phyloP scores from a whole-genome alignment of 1,140 invertebrate species.

The Drosophila sp. region DNA sequence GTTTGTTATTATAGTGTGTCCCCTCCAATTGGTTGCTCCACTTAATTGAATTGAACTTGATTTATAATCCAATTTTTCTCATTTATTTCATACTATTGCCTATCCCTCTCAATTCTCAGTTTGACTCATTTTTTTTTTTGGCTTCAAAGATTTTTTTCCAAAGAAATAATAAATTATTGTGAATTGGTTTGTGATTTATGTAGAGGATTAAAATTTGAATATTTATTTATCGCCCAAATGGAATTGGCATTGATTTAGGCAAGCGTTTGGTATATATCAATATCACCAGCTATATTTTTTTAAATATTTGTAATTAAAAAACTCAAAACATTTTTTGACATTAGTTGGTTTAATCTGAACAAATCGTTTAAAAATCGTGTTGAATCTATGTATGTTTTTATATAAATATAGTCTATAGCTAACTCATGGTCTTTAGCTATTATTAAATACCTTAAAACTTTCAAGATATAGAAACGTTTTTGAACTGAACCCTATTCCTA shows the following conservation, averaged over 20 bases:
- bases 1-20: slow-evolving; percentile 54
- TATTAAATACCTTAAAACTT: no score
- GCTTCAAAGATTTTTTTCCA: not conserved
- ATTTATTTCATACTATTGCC: slow-evolving; percentile 46
- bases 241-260: not conserved
- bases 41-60: slow-evolving; percentile 80
- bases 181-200: slow-evolving; percentile 62
- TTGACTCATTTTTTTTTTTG: not conserved
- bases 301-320: no score
- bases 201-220: slow-evolving; percentile 28
- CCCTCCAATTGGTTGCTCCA: slow-evolving; percentile 43
- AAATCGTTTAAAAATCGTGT: no score
- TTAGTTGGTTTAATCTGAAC: no score
- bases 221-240: slow-evolving; percentile 46
- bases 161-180: slow-evolving; percentile 39
- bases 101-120: not conserved
- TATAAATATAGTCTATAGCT: no score
- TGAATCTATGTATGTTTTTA: no score
- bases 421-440: no score
- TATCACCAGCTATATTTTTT: no score
- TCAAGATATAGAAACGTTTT: no score
- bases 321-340: no score
- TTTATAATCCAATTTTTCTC: slow-evolving; percentile 56
- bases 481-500: no score
- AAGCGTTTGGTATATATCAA: no score